Base-by-base conservation (phyloP, 2,797 vertebrate species). In the Acropternis orthonyx region DNA sequence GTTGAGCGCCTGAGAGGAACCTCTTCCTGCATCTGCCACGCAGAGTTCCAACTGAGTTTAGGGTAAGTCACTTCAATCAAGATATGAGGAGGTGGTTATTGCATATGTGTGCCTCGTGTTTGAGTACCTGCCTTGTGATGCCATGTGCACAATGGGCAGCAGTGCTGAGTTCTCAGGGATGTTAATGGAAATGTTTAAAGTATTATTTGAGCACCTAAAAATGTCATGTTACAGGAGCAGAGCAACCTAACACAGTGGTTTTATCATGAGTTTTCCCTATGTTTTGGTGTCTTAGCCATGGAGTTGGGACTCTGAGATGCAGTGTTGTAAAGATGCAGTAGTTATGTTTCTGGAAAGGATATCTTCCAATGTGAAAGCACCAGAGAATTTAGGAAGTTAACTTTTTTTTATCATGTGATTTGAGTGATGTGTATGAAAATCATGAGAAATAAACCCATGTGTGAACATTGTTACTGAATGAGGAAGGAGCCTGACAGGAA, bases 131-230 rank as follows among this genome's bases (percentile, higher is more conserved):
- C 18, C 23, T 77, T 74, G 49, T 71, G 69, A 27, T 22, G 12
- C 56, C 37, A 4, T 34, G 8, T 52, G 39, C 20, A 41, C 63
- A 77, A 56, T 28, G 41, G 0, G 0, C 26, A 67, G 58, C 43
- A 92, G 80, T 43, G 32, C 34, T 17, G 21, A 54, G 39, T 84
- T 71, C 39, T 94, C 12, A 4, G 26, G 28, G 27, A 32, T 62
- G 56, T 48, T 51, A 93, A 37, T 0, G 4, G 44, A 77, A 52
- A 14, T 32, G 10, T 74, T 91, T 61, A 21, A 86, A 63, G 10
- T 30, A 20, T 54, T 46, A 18, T 41, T 85, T 28, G 12, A 74
- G 34, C 26, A 10, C 28, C 34, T 66, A 15, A 62, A 94, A 75
- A 36, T 7, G 15, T 14, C 26, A 9, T 27, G 7, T 63, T 80